Base-by-base conservation (phyloP, 1,140 invertebrate species). In the Yoshiicerus persimilis region DNA sequence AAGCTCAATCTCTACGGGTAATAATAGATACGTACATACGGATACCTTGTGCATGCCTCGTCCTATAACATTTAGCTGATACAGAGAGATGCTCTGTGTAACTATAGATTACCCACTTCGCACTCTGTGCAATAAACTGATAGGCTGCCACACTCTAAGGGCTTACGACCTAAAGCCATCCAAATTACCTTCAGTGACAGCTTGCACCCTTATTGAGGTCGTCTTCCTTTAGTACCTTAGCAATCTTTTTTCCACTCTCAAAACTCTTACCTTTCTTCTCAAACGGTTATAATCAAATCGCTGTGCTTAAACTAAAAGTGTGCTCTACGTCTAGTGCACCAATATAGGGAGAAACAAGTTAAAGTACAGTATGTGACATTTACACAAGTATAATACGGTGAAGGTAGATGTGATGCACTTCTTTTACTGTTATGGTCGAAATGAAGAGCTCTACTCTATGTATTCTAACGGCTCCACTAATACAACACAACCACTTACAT, bases 111-210 rank as follows among this genome's bases (percentile, higher is more conserved):
- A 84, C 39, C 83, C 83, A 84, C 83, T 84, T 84, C 39, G 83
- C 83, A 84, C 83, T 84, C 83, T 84, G 38, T 56, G 83, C 83
- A 84, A 84, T 84, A 84, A 84, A 84, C 83, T 8, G 83, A 84
- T 27, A 84, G 83, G 83, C 25, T 23, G 25, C 39, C 83, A 30
- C 83, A 47, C 83, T 41, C 83, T 41, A 41, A 84, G 38, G 83
- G 38, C 83, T 84, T 84, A 84, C 83, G 23, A 47, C 20, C 39
- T 30, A 20, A 84, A 88, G 77, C 83, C 30, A 77, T 77, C 80
- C 66, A 86, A 89, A 88, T 88, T 88, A 87, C 84, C 86, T 84
- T 56, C 62, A 77, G 77, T 88, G 89, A 87, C 87, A 85, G 87
- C 86, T 86, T 62, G 36, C 66, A 75, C 85, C 70, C 66, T 86